A percentile compares a stretch with the other conserved stretches of the same genome.
phyloP scores from a whole-genome alignment of 2,113 vertebrate genomes.

The Strix aluco region DNA sequence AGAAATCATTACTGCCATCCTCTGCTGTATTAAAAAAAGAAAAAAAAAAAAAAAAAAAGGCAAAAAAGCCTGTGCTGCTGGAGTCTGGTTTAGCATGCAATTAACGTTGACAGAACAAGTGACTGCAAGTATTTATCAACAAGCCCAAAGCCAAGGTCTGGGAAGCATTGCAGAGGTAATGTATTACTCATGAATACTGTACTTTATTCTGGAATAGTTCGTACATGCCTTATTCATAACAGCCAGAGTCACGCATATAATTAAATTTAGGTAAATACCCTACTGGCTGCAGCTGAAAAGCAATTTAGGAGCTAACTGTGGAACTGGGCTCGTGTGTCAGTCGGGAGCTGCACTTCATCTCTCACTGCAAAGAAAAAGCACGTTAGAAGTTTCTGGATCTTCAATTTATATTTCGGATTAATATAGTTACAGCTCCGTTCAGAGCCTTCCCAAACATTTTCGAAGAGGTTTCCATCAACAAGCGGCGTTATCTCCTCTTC shows the following conservation, averaged over 20 bases:
- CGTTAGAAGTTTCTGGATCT: background rate
- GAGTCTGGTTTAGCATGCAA: background rate
- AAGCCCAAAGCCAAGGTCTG: background rate
- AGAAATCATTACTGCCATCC: conserved; percentile 41
- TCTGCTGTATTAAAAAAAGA: background rate
- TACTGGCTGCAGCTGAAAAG: background rate
- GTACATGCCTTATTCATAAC: background rate
- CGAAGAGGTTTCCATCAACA: background rate
- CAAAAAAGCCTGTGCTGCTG: background rate
- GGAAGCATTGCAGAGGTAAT: background rate
- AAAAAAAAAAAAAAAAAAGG: background rate
- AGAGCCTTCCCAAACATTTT: background rate
- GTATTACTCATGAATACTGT: background rate
- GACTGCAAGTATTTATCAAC: conserved; percentile 38
- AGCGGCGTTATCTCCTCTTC: background rate
- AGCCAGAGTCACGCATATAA: background rate
- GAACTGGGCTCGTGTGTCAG: background rate
- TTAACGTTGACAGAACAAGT: conserved; percentile 36
- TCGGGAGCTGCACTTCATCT: background rate
- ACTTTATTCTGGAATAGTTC: background rate
- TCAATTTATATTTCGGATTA: background rate
- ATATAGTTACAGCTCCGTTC: background rate
- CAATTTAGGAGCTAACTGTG: background rate
- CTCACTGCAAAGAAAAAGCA: background rate
- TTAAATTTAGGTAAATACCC: background rate